Evolutionary conservation across 2,797 vertebrate species (phyloP).

Genomic region (Buceros bicornis): DNA sequence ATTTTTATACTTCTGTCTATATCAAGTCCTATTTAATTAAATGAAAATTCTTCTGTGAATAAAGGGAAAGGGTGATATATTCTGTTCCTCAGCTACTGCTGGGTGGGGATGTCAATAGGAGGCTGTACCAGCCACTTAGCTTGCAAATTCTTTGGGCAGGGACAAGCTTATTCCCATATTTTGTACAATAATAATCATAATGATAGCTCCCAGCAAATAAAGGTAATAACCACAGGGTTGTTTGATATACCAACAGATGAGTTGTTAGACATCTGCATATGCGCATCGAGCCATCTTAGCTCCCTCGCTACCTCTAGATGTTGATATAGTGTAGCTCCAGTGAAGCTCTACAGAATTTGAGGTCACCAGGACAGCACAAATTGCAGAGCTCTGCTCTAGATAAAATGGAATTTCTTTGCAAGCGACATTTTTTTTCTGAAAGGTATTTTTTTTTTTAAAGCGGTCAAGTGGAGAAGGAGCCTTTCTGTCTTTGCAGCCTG

Average conservation of each 20-base stretch:
- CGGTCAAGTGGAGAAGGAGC: not conserved
- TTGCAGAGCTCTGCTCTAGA: not conserved
- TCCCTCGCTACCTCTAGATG: not conserved
- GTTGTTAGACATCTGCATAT: accelerated
- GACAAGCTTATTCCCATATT: not conserved
- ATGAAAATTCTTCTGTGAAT: not conserved
- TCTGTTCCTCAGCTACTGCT: not conserved
- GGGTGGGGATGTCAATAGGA: not conserved
- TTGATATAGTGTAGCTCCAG: not conserved
- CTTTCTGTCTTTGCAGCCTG: not conserved
- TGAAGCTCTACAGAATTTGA: not conserved
- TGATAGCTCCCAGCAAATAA: not conserved
- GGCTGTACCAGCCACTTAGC: not conserved
- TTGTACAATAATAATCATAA: not conserved
- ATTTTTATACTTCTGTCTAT: not conserved
- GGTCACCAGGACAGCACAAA: not conserved
- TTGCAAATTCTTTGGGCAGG: not conserved
- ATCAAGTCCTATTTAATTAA: not conserved
- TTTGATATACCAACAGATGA: not conserved
- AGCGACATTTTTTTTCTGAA: not conserved
- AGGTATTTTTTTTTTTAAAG: not conserved
- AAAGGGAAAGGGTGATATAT: not conserved
- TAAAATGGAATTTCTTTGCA: not conserved
- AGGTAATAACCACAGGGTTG: not conserved
- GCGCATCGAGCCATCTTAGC: not conserved